Base-by-base conservation (phyloP, 2,113 vertebrate genomes). In the Raja brachyura region DNA sequence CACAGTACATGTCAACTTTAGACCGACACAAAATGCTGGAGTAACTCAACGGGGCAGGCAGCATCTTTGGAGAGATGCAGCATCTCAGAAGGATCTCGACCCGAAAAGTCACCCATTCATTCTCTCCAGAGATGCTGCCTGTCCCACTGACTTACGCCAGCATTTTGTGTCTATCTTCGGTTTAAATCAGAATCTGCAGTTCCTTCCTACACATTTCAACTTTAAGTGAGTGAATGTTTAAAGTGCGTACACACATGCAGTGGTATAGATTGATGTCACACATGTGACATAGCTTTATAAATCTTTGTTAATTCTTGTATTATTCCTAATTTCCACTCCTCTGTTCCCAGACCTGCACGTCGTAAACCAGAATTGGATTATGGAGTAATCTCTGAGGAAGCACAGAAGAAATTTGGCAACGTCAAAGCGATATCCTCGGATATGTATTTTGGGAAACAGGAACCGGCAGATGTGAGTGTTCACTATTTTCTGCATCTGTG, bases 371-470 rank as follows among this genome's bases (percentile, higher is more conserved):
- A 99, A 0, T 93, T 90, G 0, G 95, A 96, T 25, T 94, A 95
- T 0, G 14, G 90, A 1, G 75, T 85, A 0, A 95, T 93, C 39
- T 95, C 96, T 0, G 97, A 98, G 20, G 98, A 99, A 59, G 98
- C 98, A 59, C 98, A 96, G 94, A 98, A 96, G 93, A 99, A 99
- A 94, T 99, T 98, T 94, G 99, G 98, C 93, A 95, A 98, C 0
- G 96, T 96, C 90, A 99, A 98, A 95, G 96, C 98, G 76, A 99
- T 99, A 93, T 99, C 98, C 0, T 99, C 99, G 33, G 99, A 99
- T 93, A 99, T 99, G 98, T 99, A 96, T 95, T 99, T 99, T 90
- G 98, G 98, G 93, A 98, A 97, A 94, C 98, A 98, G 93, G 97
- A 98, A 88, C 94, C 96, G 63, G 95, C 97, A 63, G 98, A 99